Evolutionary conservation across 2,113 vertebrate genomes (phyloP).

Genomic region (Periophthalmus modestus): DNA sequence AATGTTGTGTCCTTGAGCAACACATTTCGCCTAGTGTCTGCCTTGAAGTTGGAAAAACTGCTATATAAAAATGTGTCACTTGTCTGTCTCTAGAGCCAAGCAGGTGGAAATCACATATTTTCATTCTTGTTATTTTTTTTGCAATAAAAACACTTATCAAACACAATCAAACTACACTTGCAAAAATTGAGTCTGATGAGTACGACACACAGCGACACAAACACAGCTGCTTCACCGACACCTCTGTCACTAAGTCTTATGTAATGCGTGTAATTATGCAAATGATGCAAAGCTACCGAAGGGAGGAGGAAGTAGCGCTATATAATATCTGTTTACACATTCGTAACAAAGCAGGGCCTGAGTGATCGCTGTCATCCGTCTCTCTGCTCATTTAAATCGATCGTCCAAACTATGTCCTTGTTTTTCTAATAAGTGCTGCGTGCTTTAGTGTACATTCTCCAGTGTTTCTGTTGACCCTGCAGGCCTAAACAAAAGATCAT

Average conservation of each 20-base stretch:
- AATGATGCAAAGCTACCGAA: not conserved
- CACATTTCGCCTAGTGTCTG: no score
- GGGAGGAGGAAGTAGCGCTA: not conserved
- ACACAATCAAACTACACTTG: no score
- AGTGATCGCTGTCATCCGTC: not conserved
- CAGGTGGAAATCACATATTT: no score
- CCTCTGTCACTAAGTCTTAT: conserved; percentile 11
- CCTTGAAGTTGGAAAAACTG: no score
- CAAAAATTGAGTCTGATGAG: no score
- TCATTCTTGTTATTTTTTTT: no score
- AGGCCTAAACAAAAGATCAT: conserved; percentile 10
- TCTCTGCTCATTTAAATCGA: not conserved
- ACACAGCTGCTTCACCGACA: conserved; percentile 30
- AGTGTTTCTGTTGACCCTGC: not conserved
- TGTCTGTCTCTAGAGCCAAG: no score
- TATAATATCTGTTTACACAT: not conserved
- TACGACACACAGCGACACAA: not conserved
- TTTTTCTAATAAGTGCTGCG: not conserved
- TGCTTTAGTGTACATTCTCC: not conserved
- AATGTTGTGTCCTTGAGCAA: no score
- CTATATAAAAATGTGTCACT: no score
- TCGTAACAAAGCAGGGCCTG: not conserved
- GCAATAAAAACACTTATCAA: no score
- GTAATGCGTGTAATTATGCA: conserved; percentile 1
- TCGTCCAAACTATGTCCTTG: not conserved